Base-by-base conservation (phyloP, 2,888 invertebrate genomes). In the Agriopis marginaria region DNA sequence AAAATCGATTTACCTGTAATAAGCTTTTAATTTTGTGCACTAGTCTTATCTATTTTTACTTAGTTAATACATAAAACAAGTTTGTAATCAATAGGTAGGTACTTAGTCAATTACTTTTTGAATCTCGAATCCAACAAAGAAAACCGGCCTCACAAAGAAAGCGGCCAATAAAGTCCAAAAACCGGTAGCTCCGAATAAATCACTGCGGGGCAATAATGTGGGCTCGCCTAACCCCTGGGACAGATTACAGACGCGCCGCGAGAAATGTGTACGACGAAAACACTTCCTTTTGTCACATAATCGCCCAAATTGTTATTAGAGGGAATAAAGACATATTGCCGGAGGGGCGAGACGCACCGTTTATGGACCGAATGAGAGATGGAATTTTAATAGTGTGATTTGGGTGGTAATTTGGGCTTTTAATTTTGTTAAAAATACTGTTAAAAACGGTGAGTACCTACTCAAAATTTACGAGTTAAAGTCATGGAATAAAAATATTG, bases 301-400 rank as follows among this genome's bases (percentile, higher is more conserved):
- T 93, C 91, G 91, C 89, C 89, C 85, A 91, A 94, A 94, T 93
- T 93, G 94, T 93, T 94, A 94, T 94, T 94, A 93, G 91, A 88
- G 88, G 86, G 89, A 93, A 93, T 93, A 93, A 91, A 94, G 93
- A 93, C 93, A 90, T 91, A 94, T 93, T 91, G 86, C 89, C 82
- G 88, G 86, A 83, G 84, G 75, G 74, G 73, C 77, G 79, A 74
- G 77, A 75, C 47, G 45, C 49, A 23, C 59, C 53, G 62, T 91
- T 89, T 91, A 92, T 91, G 88, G 89, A 79, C 75, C 75, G 80
- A 79, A 81, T 92, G 90, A 90, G 85, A 92, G 89, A 93, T 89
- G 89, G 84, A 85, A 84, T 89, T 92, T 91, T 92, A 92, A 93
- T 93, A 88, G 90, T 84, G 86, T 83, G 86, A 87, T 88, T 88